Evolutionary conservation across 1,140 invertebrate genomes (phyloP), one percentile per base, ranked within the genome.

Genomic region (Solenopsis fugax): DNA sequence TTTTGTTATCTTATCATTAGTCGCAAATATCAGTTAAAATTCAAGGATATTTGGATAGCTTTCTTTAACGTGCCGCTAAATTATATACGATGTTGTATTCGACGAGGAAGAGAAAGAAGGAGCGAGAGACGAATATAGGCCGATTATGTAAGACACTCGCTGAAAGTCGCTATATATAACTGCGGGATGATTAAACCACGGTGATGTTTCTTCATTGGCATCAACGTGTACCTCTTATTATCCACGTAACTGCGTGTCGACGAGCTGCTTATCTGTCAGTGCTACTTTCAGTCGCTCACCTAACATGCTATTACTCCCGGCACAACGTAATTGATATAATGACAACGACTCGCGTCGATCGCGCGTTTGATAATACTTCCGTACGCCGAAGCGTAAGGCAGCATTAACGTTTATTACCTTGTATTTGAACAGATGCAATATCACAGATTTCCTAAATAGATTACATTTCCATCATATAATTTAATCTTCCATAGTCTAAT

Each of bases 281-380:
- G 62, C 18, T 84, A 84, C 80, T 84, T 84, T 84, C 80, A 75
- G 67, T 75, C 52, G 54, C 52, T 82, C 67, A 60, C 10, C 80
- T 62, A 84, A 84, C 54, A 24, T 84, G 71, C 72, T 75, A 62
- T 75, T 84, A 75, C 41, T 50, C 41, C 16, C 41, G 41, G 24
- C 54, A 45, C 24, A 12, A 62, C 67, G n/a, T 84, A 84, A 84
- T 84, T 84, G 80, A 75, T 75, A 75, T 75, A 84, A 84, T 84
- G 54, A 48, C 69, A 60, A 48, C 24, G 52, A 82, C 37, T 73
- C 45, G 80, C 54, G n/a, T 45, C 37, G 58, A 84, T 84, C 54
- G 64, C 37, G 64, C 34, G n/a, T 48, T 84, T 84, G 69, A 84
- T 84, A 62, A 62, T 50, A 9, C 41, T 62, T 75, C 41, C 21